Conservation (phyloP, 2,797 vertebrate genomes). For the Enteromius afrohamiltoni region DNA sequence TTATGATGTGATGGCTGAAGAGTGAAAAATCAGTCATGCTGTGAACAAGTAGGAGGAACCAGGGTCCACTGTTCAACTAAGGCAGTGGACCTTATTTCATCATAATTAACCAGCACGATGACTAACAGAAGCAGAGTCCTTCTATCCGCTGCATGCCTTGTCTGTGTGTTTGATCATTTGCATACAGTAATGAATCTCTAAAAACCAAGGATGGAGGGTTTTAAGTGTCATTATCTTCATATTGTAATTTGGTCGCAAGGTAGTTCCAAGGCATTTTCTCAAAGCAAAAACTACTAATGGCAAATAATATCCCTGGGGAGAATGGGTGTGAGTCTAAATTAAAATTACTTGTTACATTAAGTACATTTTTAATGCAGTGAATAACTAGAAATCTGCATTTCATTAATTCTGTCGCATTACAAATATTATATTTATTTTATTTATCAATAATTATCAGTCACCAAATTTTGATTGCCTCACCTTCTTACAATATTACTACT, state of each 20-base stretch:
- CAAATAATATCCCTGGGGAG: slow-evolving; percentile 43
- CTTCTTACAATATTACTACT: not conserved
- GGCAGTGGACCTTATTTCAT: slow-evolving; percentile 56
- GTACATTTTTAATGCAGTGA: not conserved
- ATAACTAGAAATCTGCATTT: not conserved
- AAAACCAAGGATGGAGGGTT: slow-evolving; percentile 48
- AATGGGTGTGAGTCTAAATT: slow-evolving; percentile 33
- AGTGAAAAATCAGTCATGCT: slow-evolving; percentile 41
- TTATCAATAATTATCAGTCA: not conserved
- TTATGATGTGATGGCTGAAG: slow-evolving; percentile 33
- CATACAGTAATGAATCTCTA: slow-evolving; percentile 59
- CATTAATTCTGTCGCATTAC: not conserved
- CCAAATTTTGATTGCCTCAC: not conserved
- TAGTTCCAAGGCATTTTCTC: slow-evolving; percentile 47
- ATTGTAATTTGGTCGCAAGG: slow-evolving; percentile 52
- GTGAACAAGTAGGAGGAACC: slow-evolving; percentile 25
- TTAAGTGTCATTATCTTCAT: slow-evolving; percentile 63
- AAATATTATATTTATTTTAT: too few relatives aligned
- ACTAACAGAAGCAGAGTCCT: slow-evolving; percentile 44
- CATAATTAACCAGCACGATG: slow-evolving; percentile 54
- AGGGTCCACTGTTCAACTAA: slow-evolving; percentile 36
- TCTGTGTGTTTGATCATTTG: slow-evolving; percentile 53
- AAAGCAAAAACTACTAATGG: slow-evolving; percentile 53
- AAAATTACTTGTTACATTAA: slow-evolving; percentile 41
- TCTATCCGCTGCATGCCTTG: slow-evolving; percentile 37